These are phyloP conservation scores for Oryzias curvinotus DNA, from an alignment of 2,113 vertebrate genomes.

Conservation along the genomic window DNA sequence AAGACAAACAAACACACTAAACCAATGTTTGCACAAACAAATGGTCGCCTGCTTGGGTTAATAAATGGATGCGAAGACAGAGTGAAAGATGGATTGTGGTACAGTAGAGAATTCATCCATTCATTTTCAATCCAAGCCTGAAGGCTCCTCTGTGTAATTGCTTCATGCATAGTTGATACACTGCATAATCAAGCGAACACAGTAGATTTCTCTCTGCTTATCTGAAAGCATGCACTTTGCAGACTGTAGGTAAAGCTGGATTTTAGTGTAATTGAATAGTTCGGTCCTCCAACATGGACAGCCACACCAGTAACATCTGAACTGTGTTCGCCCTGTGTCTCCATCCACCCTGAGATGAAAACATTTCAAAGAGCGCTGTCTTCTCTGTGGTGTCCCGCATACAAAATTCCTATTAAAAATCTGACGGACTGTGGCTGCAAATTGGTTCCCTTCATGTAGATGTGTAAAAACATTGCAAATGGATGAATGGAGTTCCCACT, in stretches of 20 bases:
- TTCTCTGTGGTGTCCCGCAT: conserved; percentile 29
- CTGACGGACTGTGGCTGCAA: conserved; percentile 23
- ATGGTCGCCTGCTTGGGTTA: conserved; percentile 46
- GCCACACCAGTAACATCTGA: conserved; percentile 21
- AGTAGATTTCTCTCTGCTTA: conserved; percentile 35
- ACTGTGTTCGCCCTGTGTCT: conserved; percentile 42
- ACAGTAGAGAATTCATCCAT: conserved; percentile 47
- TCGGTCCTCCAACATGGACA: conserved; percentile 15
- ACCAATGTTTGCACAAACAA: conserved; percentile 63
- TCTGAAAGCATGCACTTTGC: conserved; percentile 22
- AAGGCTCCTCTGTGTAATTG: conserved; percentile 59
- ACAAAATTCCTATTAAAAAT: conserved; percentile 54
- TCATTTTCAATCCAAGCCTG: conserved; percentile 53
- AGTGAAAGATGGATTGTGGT: conserved; percentile 26
- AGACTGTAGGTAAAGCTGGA: conserved; percentile 20
- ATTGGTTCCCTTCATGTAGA: conserved; percentile 37
- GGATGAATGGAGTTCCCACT: conserved; percentile 44
- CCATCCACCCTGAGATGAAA: conserved; percentile 64
- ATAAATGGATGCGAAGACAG: conserved; percentile 55
- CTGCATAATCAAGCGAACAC: conserved; percentile 66
- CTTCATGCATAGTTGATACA: conserved; percentile 74
- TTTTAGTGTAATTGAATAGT: conserved; percentile 18
- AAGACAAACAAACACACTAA: conserved; percentile 58
- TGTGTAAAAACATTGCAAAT: conserved; percentile 58
- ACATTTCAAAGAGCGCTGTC: conserved; percentile 49